Evolutionary conservation across 2,888 invertebrate species (phyloP), one percentile per base, ranked within the genome.

Genomic region (Sthenelais limicola): DNA sequence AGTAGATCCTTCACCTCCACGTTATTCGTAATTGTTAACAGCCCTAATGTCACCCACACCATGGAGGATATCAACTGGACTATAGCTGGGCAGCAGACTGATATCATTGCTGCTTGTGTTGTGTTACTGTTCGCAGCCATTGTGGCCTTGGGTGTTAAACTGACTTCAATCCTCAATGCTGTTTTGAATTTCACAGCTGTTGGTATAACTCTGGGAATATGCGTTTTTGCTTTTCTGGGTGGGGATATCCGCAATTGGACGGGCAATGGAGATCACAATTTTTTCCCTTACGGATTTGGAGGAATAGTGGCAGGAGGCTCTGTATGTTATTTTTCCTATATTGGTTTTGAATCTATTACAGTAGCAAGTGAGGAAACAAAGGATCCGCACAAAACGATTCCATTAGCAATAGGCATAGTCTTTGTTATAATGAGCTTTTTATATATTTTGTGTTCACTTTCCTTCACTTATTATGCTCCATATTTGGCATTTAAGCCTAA

Each of bases 271-370:
- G 26, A 38, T 24, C 26, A 33, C 21, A 62, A 35, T 18, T 62
- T 62, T 18, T 62, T 62, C 62, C 62, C 62, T 7, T 15, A 62
- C 24, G 38, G 62, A 2, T 24, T 21, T 24, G 21, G 24, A 2
- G 62, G 62, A 15, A 43, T 62, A 24, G 26, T 35, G 21, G 5
- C 35, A 3, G 62, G 62, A 1, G 62, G 26, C 5, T 35, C 38
- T 2, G 24, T 28, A 1, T 62, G 62, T 28, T 62, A 62, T 18
- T 62, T 62, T 43, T 62, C 62, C 18, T 62, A 62, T 18, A 62
- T 38, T 18, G 62, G 62, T 15, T 62, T 62, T 18, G 62, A 62
- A 18, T 21, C 24, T n/a, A 62, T 62, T 15, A 62, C 62, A 1
- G 38, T 62, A 7, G 24, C 62, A 12, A 43, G 62, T 24, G 62